phyloP scores from a whole-genome alignment of 2,797 vertebrate genomes.

The Crax fasciolata region DNA sequence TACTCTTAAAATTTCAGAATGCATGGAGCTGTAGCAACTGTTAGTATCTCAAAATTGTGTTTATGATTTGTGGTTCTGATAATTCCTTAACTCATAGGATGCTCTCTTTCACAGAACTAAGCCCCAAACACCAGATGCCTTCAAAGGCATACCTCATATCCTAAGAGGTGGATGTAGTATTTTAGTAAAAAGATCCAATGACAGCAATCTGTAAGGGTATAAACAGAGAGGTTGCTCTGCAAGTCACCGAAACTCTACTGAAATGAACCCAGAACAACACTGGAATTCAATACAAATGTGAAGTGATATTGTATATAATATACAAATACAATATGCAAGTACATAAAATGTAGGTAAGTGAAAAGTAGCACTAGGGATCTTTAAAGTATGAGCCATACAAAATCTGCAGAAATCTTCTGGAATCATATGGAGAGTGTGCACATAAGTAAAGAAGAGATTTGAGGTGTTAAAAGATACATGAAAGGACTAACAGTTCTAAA shows the following conservation, averaged over 20 bases:
- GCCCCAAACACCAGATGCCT: background rate
- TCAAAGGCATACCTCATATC: background rate
- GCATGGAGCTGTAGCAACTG: background rate
- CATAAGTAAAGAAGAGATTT: background rate
- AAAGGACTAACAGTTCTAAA: background rate
- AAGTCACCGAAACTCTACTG: background rate
- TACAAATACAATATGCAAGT: too few relatives aligned
- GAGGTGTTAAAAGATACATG: background rate
- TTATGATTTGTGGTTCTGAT: background rate
- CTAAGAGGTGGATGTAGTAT: background rate
- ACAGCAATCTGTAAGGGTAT: background rate
- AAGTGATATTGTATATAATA: background rate
- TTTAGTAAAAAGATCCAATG: background rate
- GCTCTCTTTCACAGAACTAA: background rate
- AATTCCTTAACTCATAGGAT: background rate
- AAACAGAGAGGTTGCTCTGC: background rate
- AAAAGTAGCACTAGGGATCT: background rate
- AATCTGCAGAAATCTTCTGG: background rate
- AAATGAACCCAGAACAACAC: background rate
- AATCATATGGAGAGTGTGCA: background rate
- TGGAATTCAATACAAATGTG: background rate
- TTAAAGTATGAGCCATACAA: background rate
- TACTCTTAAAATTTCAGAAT: constrained; percentile 14
- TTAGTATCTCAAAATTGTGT: background rate
- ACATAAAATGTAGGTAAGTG: background rate